phyloP scores from a whole-genome alignment of 1,140 invertebrate species.

The Cydia splendana region DNA sequence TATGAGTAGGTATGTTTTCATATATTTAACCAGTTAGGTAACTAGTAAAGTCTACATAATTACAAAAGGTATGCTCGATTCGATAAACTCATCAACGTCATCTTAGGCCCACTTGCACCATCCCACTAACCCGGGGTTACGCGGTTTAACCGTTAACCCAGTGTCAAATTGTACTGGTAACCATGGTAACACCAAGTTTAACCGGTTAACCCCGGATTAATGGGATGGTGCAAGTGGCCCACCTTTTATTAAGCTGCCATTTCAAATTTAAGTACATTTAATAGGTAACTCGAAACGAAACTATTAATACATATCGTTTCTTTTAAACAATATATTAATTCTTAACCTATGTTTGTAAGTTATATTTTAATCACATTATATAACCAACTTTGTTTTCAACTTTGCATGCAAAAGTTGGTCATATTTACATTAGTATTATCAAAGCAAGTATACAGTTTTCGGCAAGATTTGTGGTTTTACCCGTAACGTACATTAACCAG shows the following conservation, averaged over 20 bases:
- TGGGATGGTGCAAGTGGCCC: too few species aligned
- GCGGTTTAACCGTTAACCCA: too few species aligned
- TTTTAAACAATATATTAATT: not conserved
- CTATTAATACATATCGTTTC: not conserved
- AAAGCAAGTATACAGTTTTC: not conserved
- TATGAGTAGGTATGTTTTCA: too few species aligned
- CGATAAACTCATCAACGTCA: not conserved
- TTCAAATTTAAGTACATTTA: not conserved
- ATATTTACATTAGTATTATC: not conserved
- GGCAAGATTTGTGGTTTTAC: not conserved
- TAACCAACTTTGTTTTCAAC: not conserved
- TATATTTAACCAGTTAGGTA: too few species aligned
- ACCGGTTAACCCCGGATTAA: too few species aligned
- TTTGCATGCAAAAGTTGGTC: not conserved
- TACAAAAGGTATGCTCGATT: not conserved
- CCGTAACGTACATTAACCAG: too few species aligned
- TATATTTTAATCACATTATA: not conserved
- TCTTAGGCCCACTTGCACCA: too few species aligned
- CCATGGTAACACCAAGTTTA: too few species aligned
- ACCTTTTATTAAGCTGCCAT: too few species aligned
- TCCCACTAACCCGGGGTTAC: too few species aligned
- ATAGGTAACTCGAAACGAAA: not conserved
- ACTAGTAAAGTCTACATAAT: too few species aligned
- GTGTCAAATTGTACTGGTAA: too few species aligned
- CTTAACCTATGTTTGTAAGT: not conserved